These are phyloP conservation scores for Heliornis fulica DNA, from an alignment of 2,113 vertebrate species.

Conservation along the genomic window DNA sequence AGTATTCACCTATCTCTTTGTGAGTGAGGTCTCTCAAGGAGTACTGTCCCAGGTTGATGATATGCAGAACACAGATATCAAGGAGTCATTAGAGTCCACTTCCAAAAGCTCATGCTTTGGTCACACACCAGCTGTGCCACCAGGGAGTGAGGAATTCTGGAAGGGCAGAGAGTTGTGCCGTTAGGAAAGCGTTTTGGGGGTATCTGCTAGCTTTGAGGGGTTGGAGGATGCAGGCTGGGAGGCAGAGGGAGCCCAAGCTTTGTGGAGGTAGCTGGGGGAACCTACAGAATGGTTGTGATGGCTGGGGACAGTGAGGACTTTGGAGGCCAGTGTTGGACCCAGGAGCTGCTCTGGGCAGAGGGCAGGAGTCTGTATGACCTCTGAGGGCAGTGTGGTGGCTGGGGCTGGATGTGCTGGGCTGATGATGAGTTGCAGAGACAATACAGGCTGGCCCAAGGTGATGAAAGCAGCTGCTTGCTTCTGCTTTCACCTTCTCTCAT, in stretches of 20 bases:
- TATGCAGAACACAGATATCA: not conserved
- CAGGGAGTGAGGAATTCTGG: not conserved
- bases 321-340: not conserved
- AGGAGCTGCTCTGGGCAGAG: not conserved
- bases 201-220: not conserved
- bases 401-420: not conserved
- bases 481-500: not conserved
- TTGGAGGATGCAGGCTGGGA: not conserved
- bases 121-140: not conserved
- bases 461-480: not conserved
- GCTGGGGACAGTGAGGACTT: not conserved
- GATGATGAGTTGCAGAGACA: not conserved
- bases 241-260: not conserved
- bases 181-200: not conserved
- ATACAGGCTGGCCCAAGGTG: not conserved
- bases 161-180: too few species aligned
- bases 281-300: not conserved
- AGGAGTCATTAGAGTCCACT: not conserved
- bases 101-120: not conserved
- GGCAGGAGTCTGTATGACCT: not conserved
- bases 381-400: fast-evolving
- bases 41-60: not conserved
- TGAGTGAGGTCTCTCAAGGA: not conserved
- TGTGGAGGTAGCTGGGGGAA: not conserved
- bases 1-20: not conserved